A percentile compares a stretch with the other conserved stretches of the same genome.
Evolutionary conservation across 2,113 vertebrate species (phyloP).

Genomic region (Hystrix brachyura): DNA sequence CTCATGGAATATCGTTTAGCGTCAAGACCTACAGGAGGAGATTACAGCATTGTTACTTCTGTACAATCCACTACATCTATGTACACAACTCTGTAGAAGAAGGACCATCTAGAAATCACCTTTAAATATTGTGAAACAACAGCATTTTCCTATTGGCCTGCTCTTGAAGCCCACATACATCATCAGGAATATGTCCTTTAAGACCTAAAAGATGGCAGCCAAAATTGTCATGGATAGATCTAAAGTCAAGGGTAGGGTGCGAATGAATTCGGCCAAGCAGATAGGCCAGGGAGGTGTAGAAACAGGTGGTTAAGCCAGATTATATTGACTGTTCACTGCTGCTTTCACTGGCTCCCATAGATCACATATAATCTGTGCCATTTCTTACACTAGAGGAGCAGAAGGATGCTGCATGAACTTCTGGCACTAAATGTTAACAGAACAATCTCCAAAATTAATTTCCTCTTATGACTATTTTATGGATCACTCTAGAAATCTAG

Average conservation of each 20-base stretch:
- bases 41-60: background rate
- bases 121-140: background rate
- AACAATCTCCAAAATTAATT: constrained; percentile 5
- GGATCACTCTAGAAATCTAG: background rate
- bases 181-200: background rate
- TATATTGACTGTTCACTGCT: background rate
- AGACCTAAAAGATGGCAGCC: background rate
- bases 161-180: background rate
- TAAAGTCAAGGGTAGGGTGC: background rate
- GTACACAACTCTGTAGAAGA: background rate
- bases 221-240: background rate
- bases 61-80: fast-evolving
- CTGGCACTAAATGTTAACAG: background rate
- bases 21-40: background rate
- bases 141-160: background rate
- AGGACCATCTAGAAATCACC: background rate
- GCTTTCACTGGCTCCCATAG: background rate
- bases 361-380: fast-evolving
- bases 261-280: background rate
- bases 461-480: background rate
- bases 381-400: background rate
- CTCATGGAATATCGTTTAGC: background rate
- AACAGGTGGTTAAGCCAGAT: background rate
- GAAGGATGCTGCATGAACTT: background rate
- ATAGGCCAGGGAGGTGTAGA: background rate